These are phyloP conservation scores for Lordiphosa stackelbergi DNA, from an alignment of 1,140 invertebrate genomes.

Conservation along the genomic window DNA sequence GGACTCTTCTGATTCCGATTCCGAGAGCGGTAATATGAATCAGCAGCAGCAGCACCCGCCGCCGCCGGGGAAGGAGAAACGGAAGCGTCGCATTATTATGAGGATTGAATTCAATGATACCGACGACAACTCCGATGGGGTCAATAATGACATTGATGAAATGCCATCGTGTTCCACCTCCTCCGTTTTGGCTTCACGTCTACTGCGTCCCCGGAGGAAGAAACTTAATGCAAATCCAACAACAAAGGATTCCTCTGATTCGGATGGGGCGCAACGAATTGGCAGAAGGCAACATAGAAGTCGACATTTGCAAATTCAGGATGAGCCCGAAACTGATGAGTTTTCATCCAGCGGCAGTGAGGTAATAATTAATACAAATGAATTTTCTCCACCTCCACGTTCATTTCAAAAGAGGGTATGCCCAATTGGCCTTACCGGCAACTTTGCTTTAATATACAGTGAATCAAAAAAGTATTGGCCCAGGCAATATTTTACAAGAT, in stretches of 20 bases:
- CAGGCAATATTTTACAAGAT: no score
- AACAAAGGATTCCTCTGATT: constrained; percentile 55
- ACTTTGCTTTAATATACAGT: no score
- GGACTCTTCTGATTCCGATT: constrained; percentile 47
- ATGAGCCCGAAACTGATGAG: constrained; percentile 38
- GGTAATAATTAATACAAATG: constrained; percentile 54
- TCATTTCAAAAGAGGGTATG: no score
- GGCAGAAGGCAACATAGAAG: constrained; percentile 53
- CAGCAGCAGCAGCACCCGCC: constrained; percentile 19
- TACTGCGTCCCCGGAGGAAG: constrained; percentile 3
- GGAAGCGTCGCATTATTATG: constrained; percentile 72
- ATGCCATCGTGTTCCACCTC: constrained; percentile 33
- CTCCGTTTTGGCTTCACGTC: constrained; percentile 16
- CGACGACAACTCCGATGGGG: constrained; percentile 44
- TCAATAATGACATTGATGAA: constrained; percentile 29
- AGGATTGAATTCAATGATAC: constrained; percentile 74
- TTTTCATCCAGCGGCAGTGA: constrained; percentile 74
- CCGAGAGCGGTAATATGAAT: constrained; percentile 47
- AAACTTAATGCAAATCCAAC: background rate
- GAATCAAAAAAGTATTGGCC: no score
- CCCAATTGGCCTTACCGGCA: no score
- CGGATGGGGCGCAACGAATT: constrained; percentile 33
- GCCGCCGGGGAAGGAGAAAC: constrained; percentile 36
- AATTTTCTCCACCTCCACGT: background rate
- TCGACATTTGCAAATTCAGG: constrained; percentile 29